Evolutionary conservation across 2,113 vertebrate species (phyloP), one percentile per base, ranked within the genome.

Genomic region (Zingel zingel): DNA sequence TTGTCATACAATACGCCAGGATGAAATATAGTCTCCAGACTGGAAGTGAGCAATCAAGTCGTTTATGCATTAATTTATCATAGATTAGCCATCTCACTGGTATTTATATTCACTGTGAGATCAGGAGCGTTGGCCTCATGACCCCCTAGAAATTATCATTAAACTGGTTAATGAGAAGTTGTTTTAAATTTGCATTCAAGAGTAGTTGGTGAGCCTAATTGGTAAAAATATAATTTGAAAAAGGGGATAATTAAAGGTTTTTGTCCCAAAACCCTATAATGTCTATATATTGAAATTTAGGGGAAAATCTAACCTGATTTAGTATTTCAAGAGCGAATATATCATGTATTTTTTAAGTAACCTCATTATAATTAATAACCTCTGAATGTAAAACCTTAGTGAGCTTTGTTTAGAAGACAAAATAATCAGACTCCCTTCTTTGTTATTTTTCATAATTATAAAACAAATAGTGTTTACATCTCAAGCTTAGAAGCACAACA

Each of bases 91-190:
- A 70, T 25, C 33, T 65, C n/a, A 58, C 79, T 63, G 66, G 53
- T 87, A 91, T 91, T 93, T 82, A 87, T 80, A 94, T 94, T 94
- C 93, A 81, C 56, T 48, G 30, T 88, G 81, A 88, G 85, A 90
- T 77, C n/a, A 30, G 51, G 56, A 74, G 56, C 3, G 1, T 36
- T 88, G 83, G 75, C 86, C 84, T 81, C 43, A 45, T 93, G 89
- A 92, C 89, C 91, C 39, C 39, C 25, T 27, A 36, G 59, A 90
- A 89, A 87, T 87, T 9, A 85, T 89, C 69, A 81, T 88, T 85
- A 84, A 84, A 88, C 45, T 75, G 50, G 66, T 88, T 92, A 89
- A 91, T 89, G 80, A 88, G 84, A 90, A 83, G 33, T 82, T 90
- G 14, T 88, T 82, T 69, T 63, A 81, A 79, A 90, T 92, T 86